These are phyloP conservation scores for Monochamus alternatus DNA, from an alignment of 2,888 invertebrate genomes.

Conservation along the genomic window DNA sequence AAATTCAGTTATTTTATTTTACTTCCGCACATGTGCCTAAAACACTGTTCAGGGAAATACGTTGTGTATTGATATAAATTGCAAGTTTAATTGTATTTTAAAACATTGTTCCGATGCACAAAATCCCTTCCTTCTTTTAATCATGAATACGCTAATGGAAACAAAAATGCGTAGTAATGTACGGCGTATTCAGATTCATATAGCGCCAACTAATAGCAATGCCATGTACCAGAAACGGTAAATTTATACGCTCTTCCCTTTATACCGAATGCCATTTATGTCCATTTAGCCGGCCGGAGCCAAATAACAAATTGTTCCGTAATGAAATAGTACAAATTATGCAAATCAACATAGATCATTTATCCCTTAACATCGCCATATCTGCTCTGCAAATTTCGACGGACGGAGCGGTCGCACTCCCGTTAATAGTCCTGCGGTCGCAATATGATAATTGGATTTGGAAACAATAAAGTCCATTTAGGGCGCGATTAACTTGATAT, in stretches of 20 bases:
- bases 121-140: neutral
- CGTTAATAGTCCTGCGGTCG: slow-evolving; percentile 16
- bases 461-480: slow-evolving; percentile 13
- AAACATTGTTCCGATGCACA: neutral
- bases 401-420: neutral
- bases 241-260: slow-evolving; percentile 4
- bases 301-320: slow-evolving; percentile 30
- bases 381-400: slow-evolving; percentile 15
- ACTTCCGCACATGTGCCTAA: too few relatives aligned
- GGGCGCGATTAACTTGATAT: slow-evolving; percentile 8
- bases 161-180: neutral
- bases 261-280: neutral
- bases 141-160: neutral
- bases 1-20: too few relatives aligned
- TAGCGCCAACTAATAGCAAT: neutral
- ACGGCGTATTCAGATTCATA: neutral
- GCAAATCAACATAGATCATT: slow-evolving; percentile 31
- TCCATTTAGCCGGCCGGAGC: slow-evolving; percentile 13
- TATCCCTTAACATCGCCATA: slow-evolving; percentile 26
- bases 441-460: slow-evolving; percentile 31
- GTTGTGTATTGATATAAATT: too few relatives aligned
- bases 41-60: too few relatives aligned
- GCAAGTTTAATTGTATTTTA: neutral
- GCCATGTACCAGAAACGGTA: neutral
- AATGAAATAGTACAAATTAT: slow-evolving; percentile 37